phyloP scores from a whole-genome alignment of 2,797 vertebrate species.

The Semotilus atromaculatus region DNA sequence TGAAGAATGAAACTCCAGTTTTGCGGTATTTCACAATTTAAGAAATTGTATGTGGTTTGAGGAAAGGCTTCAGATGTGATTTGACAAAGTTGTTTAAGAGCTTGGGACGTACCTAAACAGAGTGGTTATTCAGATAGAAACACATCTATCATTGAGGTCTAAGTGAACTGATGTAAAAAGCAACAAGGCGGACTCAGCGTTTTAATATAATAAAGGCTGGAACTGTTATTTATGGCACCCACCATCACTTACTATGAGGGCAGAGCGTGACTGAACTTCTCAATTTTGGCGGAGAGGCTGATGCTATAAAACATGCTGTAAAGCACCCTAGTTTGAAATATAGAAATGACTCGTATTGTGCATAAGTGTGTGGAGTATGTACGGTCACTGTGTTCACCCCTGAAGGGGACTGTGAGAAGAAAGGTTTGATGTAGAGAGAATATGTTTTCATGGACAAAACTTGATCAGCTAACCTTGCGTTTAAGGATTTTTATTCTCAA shows the following conservation, averaged over 20 bases:
- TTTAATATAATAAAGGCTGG: constrained; percentile 27
- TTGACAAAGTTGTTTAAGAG: neutral
- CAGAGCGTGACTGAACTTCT: constrained; percentile 54
- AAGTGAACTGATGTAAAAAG: constrained; percentile 2
- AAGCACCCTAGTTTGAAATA: constrained; percentile 27
- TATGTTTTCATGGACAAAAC: neutral
- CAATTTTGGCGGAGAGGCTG: constrained; percentile 44
- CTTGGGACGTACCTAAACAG: neutral
- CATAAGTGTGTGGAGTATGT: constrained; percentile 25
- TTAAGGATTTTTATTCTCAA: constrained; percentile 1
- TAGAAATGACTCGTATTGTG: constrained; percentile 28
- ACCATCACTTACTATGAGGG: constrained; percentile 6
- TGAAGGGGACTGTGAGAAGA: constrained; percentile 34
- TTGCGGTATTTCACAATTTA: neutral
- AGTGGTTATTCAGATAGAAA: constrained; percentile 19
- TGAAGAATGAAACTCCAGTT: constrained; percentile 36
- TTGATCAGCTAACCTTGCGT: neutral
- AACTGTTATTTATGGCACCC: constrained; percentile 18
- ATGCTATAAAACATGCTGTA: constrained; percentile 35
- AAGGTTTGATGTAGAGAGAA: neutral
- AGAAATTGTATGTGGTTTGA: neutral
- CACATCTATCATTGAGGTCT: neutral
- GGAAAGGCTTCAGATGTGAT: neutral
- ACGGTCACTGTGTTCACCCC: neutral
- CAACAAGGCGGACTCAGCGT: constrained; percentile 2